phyloP scores from a whole-genome alignment of 2,113 vertebrate genomes.

The Thamnophis sirtalis region DNA sequence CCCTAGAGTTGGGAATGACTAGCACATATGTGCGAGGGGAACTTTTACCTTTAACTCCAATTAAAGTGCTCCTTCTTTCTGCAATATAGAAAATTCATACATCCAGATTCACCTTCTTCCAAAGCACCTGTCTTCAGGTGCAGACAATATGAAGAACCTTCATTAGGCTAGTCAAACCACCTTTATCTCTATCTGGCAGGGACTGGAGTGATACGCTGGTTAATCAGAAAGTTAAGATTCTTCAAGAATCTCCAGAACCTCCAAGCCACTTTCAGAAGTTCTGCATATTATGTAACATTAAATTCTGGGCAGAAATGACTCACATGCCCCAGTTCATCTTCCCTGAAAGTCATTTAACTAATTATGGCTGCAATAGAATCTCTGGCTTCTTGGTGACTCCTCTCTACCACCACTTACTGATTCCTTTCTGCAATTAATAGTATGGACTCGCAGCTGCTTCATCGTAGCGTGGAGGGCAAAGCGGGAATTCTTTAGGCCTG shows the following conservation, averaged over 20 bases:
- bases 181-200: background rate
- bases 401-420: background rate
- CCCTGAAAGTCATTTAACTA: background rate
- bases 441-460: background rate
- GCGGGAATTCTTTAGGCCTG: background rate
- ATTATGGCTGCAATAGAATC: background rate
- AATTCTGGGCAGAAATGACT: background rate
- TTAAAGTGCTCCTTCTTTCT: background rate
- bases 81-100: background rate
- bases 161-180: background rate
- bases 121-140: background rate
- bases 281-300: background rate
- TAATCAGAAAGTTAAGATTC: background rate
- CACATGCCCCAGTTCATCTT: background rate
- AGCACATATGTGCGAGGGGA: too few relatives aligned
- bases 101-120: background rate
- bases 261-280: background rate
- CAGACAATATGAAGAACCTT: background rate
- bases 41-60: background rate
- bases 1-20: too few relatives aligned
- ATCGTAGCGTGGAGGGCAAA: background rate
- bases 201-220: background rate
- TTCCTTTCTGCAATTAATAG: background rate
- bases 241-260: background rate
- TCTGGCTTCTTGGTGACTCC: background rate